These are phyloP conservation scores for Stylophora pistillata DNA, from an alignment of 64 coral and sea anemone species.

Conservation along the genomic window DNA sequence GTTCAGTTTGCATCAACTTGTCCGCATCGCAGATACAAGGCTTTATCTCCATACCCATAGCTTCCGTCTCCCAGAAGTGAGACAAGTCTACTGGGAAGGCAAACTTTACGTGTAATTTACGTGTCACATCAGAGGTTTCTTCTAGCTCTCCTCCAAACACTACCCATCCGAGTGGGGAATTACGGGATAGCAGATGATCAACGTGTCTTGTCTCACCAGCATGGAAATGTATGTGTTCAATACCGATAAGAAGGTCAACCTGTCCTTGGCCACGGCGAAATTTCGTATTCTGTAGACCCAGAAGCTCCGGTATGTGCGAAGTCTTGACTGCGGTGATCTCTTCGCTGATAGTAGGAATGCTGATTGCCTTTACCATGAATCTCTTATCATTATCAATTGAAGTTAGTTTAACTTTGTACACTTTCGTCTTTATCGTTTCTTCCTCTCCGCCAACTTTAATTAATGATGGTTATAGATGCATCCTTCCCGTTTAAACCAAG, in stretches of 20 bases:
- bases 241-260: slow-evolving; percentile 62
- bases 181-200: slow-evolving; percentile 25
- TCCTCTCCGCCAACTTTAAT: slow-evolving; percentile 72
- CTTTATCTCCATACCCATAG: slow-evolving; percentile 43
- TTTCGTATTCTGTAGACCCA: slow-evolving; percentile 26
- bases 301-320: slow-evolving; percentile 6
- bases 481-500: slow-evolving; percentile 52
- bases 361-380: not conserved
- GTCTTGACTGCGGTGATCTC: slow-evolving; percentile 35
- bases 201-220: slow-evolving; percentile 70
- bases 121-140: not conserved
- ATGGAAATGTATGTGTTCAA: slow-evolving; percentile 63
- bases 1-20: slow-evolving; percentile 26
- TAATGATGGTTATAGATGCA: slow-evolving; percentile 40
- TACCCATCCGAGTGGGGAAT: slow-evolving; percentile 64
- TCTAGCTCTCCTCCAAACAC: slow-evolving; percentile 47
- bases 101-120: slow-evolving; percentile 42
- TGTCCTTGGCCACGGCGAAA: slow-evolving; percentile 37
- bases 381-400: slow-evolving; percentile 5
- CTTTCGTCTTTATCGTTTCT: slow-evolving; percentile 53
- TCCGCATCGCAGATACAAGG: slow-evolving; percentile 28
- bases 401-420: slow-evolving; percentile 44
- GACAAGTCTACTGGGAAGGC: slow-evolving; percentile 37
- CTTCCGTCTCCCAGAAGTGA: slow-evolving; percentile 31
- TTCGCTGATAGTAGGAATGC: slow-evolving; percentile 53